These are phyloP conservation scores for Gymnorhina tibicen DNA, from an alignment of 2,113 vertebrate genomes.

Conservation along the genomic window DNA sequence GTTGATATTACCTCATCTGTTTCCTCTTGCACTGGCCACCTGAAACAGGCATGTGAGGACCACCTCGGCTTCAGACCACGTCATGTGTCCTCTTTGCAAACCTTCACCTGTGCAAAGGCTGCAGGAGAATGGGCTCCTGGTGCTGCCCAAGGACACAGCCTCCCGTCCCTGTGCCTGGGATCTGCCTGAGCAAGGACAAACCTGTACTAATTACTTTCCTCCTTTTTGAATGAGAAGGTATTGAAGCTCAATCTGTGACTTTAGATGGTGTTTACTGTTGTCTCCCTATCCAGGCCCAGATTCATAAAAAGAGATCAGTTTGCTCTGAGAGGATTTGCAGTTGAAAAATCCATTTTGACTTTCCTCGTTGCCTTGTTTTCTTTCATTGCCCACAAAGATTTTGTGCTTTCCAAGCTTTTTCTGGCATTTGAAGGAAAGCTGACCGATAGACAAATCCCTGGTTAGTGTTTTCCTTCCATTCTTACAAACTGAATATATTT, in stretches of 20 bases:
- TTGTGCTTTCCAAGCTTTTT: background rate
- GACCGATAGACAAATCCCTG: background rate
- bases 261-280: background rate
- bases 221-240: background rate
- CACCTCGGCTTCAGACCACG: background rate
- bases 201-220: background rate
- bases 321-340: background rate
- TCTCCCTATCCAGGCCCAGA: background rate
- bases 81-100: background rate
- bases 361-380: background rate
- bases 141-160: background rate
- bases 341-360: background rate
- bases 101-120: background rate
- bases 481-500: background rate
- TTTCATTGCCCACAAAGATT: background rate
- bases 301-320: background rate
- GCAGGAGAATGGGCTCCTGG: background rate
- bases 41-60: background rate
- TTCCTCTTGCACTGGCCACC: background rate
- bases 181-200: background rate
- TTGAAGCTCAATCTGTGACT: background rate
- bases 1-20: background rate
- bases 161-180: background rate
- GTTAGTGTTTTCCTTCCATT: background rate
- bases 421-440: background rate